Evolutionary conservation across 2,888 invertebrate species (phyloP).

Genomic region (Muscina levida): DNA sequence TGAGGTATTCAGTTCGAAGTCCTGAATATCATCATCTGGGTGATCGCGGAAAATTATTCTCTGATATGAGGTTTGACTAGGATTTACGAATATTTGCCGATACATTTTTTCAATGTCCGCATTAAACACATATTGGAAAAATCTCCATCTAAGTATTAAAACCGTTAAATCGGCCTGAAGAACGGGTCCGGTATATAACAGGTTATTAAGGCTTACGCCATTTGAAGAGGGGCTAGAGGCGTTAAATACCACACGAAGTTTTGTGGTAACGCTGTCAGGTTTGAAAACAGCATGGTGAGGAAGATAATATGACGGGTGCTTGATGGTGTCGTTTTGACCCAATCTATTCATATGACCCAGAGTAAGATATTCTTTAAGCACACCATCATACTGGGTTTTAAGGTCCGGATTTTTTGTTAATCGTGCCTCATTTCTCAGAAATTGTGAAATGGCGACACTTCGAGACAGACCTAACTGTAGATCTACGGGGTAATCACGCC

Average conservation of each 20-base stretch:
- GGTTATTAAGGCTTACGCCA: conserved; percentile 1
- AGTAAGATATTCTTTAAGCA: not conserved
- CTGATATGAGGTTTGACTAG: not conserved
- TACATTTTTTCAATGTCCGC: too few species aligned
- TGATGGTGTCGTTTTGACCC: not conserved
- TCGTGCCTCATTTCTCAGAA: not conserved
- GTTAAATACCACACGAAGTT: not conserved
- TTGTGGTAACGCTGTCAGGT: not conserved
- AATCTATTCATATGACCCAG: not conserved
- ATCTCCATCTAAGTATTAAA: not conserved
- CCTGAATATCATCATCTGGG: not conserved
- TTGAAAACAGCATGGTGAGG: not conserved
- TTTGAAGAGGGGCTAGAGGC: conserved; percentile 1
- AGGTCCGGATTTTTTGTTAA: too few species aligned
- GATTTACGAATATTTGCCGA: too few species aligned
- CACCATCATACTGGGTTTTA: not conserved
- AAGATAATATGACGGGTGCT: not conserved
- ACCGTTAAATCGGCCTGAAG: not conserved
- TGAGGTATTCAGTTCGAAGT: not conserved
- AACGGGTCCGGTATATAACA: not conserved
- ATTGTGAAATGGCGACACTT: not conserved
- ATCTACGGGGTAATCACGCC: not conserved
- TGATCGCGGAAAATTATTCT: not conserved
- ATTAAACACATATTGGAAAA: not conserved
- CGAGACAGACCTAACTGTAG: not conserved